Base-by-base conservation (phyloP, 2,113 vertebrate genomes). In the Dascyllus trimaculatus region DNA sequence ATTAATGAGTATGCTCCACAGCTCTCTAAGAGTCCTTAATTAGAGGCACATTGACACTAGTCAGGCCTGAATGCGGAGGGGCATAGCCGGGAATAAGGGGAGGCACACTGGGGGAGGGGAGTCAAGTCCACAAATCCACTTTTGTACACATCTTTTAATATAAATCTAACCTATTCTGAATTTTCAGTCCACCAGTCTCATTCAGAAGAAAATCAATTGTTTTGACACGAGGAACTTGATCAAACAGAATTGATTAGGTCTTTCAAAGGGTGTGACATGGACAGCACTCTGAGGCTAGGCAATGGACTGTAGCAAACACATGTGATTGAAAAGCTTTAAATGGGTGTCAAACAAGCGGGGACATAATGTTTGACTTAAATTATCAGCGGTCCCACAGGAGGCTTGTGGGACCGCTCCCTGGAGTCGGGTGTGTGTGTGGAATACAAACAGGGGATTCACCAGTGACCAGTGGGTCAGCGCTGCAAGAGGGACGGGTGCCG, bases 351-450 rank as follows among this genome's bases (percentile, higher is more conserved):
- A 93, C 93, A 93, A 92, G 91, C 75, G 0, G 61, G 68, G 86
- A 92, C 93, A 92, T 91, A 78, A 81, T 93, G 93, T 93, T 93
- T 93, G 92, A 93, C 91, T 92, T 93, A 90, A 91, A 93, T 93
- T 93, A 92, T 90, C 92, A 86, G 85, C 60, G 54, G 85, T 91
- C 92, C 91, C 93, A 64, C 75, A 87, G 92, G 91, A 72, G 81
- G 85, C 77, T 56, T 49, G 72, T 67, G 85, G 74, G 66, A 68
- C 86, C 52, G 49, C 80, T 90, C 91, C 88, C 91, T 60, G 84
- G 89, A 90, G 90, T 72, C 18, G 58, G 63, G 80, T 10, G 68
- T 92, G 90, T 86, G 89, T 82, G 86, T 67, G 71, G 89, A 92
- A 93, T 92, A 93, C 88, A 89, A 93, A 91, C 90, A 86, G 80